phyloP scores from a whole-genome alignment of 2,797 vertebrate species.

The Hippopotamyrus pictus region DNA sequence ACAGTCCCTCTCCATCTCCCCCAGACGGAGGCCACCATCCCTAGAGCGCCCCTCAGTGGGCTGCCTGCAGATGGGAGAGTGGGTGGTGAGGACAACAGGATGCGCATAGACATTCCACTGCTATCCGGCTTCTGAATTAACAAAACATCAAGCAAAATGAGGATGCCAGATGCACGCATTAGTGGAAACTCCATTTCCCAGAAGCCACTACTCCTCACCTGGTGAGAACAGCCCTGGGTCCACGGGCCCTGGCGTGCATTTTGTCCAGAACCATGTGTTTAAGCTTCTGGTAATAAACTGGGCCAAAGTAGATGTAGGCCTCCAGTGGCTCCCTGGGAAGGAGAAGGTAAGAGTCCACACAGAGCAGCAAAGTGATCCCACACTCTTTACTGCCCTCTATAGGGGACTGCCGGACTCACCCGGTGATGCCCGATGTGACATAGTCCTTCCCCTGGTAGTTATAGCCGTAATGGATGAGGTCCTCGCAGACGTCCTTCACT shows the following conservation, averaged over 20 bases:
- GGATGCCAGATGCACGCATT: background rate
- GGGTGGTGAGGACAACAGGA: background rate
- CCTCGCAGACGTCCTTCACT: slow-evolving; percentile 96
- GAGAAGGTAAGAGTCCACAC: slow-evolving; percentile 10
- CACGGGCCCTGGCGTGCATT: slow-evolving; percentile 95
- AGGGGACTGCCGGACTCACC: slow-evolving; percentile 59
- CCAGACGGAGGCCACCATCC: slow-evolving; percentile 91
- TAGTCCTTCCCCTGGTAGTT: slow-evolving; percentile 98
- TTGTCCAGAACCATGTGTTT: slow-evolving; percentile 99
- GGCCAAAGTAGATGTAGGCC: slow-evolving; percentile 96
- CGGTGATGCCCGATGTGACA: slow-evolving; percentile 96
- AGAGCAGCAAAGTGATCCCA: too few relatives aligned
- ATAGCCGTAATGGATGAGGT: slow-evolving; percentile 92
- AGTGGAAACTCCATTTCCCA: background rate
- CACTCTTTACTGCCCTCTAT: background rate
- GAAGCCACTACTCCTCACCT: slow-evolving; percentile 60
- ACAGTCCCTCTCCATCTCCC: slow-evolving; percentile 98
- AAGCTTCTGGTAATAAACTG: slow-evolving; percentile 96
- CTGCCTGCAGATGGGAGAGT: slow-evolving; percentile 62
- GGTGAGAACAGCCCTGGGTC: slow-evolving; percentile 92
- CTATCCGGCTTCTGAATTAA: background rate
- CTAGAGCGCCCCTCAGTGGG: slow-evolving; percentile 95
- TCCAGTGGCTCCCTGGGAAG: slow-evolving; percentile 83
- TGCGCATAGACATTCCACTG: background rate
- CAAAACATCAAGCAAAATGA: background rate